phyloP scores from a whole-genome alignment of 2,797 vertebrate genomes.

The Leptatherina wallacei region DNA sequence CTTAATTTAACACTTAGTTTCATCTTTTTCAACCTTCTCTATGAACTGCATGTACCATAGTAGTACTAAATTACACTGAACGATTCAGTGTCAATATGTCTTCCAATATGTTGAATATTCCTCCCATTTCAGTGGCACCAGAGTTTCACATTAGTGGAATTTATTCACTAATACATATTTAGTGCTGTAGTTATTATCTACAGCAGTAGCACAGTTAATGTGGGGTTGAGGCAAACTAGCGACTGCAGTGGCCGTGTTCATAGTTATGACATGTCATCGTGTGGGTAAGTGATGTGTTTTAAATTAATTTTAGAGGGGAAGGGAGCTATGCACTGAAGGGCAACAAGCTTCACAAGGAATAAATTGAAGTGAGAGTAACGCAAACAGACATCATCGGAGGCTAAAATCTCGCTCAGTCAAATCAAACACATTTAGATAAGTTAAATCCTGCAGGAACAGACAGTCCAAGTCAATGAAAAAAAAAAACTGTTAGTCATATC shows the following conservation, averaged over 20 bases:
- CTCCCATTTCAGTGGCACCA: background rate
- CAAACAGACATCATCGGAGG: background rate
- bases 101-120: background rate
- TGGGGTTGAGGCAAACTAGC: background rate
- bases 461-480: background rate
- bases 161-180: conserved; percentile 3
- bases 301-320: conserved; percentile 13
- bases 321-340: background rate
- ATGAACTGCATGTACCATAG: no score
- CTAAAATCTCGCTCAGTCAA: background rate
- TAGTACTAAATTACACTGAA: no score
- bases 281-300: conserved; percentile 13
- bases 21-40: no score
- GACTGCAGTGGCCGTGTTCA: conserved; percentile 5
- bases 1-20: background rate
- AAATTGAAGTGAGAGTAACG: background rate
- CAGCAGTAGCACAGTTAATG: background rate
- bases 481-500: no score
- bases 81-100: background rate
- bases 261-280: conserved; percentile 13
- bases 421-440: background rate
- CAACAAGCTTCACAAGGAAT: conserved; percentile 4
- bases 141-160: background rate
- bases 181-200: conserved; percentile 2
- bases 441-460: background rate